phyloP scores from a whole-genome alignment of 2,888 invertebrate genomes.

The Parascotia fuliginaria region DNA sequence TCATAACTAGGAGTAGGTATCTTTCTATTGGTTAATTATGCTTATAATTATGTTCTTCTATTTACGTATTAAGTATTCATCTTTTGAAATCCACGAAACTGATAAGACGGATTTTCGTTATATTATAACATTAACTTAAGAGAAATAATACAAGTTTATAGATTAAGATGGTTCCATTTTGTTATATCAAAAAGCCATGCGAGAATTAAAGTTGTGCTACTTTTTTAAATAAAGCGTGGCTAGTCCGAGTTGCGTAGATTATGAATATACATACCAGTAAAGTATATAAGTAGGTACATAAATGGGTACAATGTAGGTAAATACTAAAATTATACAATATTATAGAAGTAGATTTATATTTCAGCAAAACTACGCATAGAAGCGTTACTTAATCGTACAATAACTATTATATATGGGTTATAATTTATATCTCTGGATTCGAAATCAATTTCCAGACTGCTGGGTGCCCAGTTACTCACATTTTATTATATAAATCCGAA shows the following conservation, averaged over 20 bases:
- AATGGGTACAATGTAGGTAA: slow-evolving; percentile 80
- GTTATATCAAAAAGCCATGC: slow-evolving; percentile 76
- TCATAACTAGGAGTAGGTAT: slow-evolving; percentile 77
- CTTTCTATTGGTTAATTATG: slow-evolving; percentile 75
- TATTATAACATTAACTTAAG: slow-evolving; percentile 46
- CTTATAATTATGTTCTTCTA: slow-evolving; percentile 75
- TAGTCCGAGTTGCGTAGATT: slow-evolving; percentile 73
- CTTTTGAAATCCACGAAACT: slow-evolving; percentile 74
- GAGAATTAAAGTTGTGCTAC: slow-evolving; percentile 63
- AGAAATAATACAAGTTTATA: slow-evolving; percentile 38
- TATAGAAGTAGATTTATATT: slow-evolving; percentile 72
- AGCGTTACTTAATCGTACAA: slow-evolving; percentile 82
- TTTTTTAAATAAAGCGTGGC: slow-evolving; percentile 69
- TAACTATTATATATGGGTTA: slow-evolving; percentile 76
- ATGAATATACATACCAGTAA: slow-evolving; percentile 76
- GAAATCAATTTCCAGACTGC: slow-evolving; percentile 74
- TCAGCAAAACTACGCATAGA: slow-evolving; percentile 81
- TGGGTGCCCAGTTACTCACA: slow-evolving; percentile 58
- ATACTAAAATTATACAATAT: slow-evolving; percentile 83
- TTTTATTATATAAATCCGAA: slow-evolving; percentile 24
- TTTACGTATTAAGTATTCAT: slow-evolving; percentile 81
- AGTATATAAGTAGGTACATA: slow-evolving; percentile 78
- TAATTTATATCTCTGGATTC: slow-evolving; percentile 70
- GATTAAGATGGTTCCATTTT: slow-evolving; percentile 36
- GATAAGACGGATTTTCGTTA: slow-evolving; percentile 78